Percentiles rank a stretch among this genome's conserved stretches.
Evolutionary conservation across 2,797 vertebrate genomes (phyloP).

Genomic region (Enteromius argenteus): DNA sequence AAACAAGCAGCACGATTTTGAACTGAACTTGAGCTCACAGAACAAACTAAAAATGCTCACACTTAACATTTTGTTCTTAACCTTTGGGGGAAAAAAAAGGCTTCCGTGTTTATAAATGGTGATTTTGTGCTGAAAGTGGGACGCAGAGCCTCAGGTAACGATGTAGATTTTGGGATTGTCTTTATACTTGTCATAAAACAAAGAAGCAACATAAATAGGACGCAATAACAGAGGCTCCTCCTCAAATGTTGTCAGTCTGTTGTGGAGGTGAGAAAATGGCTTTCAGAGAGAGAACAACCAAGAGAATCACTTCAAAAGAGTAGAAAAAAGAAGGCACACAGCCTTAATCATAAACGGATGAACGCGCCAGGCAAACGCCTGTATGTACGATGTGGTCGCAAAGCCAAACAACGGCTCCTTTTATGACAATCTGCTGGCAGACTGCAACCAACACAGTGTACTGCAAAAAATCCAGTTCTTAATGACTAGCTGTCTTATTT

Average conservation of each 20-base stretch:
- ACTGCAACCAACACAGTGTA: conserved; percentile 25
- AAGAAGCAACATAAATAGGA: conserved; percentile 26
- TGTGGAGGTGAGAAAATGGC: conserved; percentile 49
- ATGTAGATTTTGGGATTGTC: conserved; percentile 29
- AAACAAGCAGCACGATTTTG: not conserved
- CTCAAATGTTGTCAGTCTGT: conserved; percentile 9
- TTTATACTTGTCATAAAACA: conserved; percentile 23
- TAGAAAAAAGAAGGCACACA: conserved; percentile 57
- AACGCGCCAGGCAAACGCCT: conserved; percentile 46
- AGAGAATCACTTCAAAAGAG: conserved; percentile 53
- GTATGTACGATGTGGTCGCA: conserved; percentile 15
- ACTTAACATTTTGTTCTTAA: not conserved
- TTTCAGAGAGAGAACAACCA: conserved; percentile 52
- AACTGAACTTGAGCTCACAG: not conserved
- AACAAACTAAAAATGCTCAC: conserved; percentile 2
- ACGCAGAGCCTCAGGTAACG: not conserved
- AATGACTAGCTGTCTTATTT: not conserved
- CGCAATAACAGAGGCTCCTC: conserved; percentile 26
- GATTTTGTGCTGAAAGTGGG: conserved; percentile 31
- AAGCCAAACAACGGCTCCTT: conserved; percentile 51
- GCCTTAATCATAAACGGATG: conserved; percentile 53
- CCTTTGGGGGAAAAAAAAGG: not conserved
- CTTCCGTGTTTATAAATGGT: conserved; percentile 25
- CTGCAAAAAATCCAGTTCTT: conserved; percentile 23
- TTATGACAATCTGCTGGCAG: conserved; percentile 46